These are phyloP conservation scores for Coreius guichenoti DNA, from an alignment of 2,797 vertebrate genomes.

Conservation along the genomic window DNA sequence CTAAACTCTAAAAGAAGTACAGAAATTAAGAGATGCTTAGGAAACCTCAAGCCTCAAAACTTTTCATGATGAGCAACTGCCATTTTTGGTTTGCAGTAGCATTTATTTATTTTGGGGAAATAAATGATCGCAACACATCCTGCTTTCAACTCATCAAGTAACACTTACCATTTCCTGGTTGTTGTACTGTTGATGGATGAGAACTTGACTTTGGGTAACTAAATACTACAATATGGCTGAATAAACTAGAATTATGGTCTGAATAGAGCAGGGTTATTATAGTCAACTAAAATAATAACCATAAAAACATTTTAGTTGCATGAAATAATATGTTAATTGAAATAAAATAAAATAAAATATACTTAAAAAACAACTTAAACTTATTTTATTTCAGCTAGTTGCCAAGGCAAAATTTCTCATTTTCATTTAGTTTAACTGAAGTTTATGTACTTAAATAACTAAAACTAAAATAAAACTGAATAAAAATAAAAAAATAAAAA, in stretches of 20 bases:
- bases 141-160: not conserved
- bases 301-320: not conserved
- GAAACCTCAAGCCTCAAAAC: not conserved
- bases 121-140: conserved; percentile 14
- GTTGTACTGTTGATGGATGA: not conserved
- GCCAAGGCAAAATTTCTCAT: not conserved
- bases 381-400: not conserved
- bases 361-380: not conserved
- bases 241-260: conserved; percentile 60
- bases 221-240: conserved; percentile 40
- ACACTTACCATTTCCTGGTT: conserved; percentile 2
- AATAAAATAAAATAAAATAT: not conserved
- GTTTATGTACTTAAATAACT: not conserved
- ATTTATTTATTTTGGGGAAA: not conserved
- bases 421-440: not conserved
- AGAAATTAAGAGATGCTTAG: not conserved
- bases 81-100: not conserved
- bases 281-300: not conserved
- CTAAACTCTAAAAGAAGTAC: not conserved
- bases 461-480: not conserved
- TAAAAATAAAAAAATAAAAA: not conserved
- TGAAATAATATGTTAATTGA: not conserved
- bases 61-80: not conserved
- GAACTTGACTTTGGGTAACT: not conserved
- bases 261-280: not conserved